These are phyloP conservation scores for Rhagologus leucostigma DNA, from an alignment of 2,113 vertebrate genomes.

Conservation along the genomic window DNA sequence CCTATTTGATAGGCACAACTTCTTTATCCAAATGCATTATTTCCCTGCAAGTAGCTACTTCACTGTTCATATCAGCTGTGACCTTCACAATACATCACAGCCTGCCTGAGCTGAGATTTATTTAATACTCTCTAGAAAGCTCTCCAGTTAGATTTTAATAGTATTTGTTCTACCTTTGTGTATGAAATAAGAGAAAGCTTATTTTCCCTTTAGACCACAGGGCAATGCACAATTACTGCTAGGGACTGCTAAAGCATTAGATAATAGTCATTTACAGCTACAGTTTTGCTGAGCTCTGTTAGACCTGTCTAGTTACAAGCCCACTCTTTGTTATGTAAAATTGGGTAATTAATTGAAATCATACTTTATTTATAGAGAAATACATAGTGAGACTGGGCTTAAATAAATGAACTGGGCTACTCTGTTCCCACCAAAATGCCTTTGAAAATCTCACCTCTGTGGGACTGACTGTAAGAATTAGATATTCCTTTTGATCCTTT, in stretches of 20 bases:
- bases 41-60: not conserved
- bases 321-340: not conserved
- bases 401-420: not conserved
- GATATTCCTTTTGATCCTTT: not conserved
- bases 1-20: not conserved
- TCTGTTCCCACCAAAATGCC: not conserved
- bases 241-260: not conserved
- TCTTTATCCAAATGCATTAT: constrained; percentile 14
- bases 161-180: constrained; percentile 14
- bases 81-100: constrained; percentile 32
- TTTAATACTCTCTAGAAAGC: constrained; percentile 21
- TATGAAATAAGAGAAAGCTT: not conserved
- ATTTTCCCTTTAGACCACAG: not conserved
- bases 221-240: not conserved
- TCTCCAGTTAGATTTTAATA: constrained; percentile 31
- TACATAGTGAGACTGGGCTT: not conserved
- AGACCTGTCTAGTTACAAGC: not conserved
- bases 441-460: not conserved
- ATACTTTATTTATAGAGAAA: not conserved
- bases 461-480: not conserved
- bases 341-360: not conserved
- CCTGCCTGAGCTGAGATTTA: not conserved
- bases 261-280: not conserved
- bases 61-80: constrained; percentile 9
- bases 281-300: not conserved